Evolutionary conservation across 2,888 invertebrate species (phyloP), one percentile per base, ranked within the genome.

Genomic region (Ceraclea dissimilis): DNA sequence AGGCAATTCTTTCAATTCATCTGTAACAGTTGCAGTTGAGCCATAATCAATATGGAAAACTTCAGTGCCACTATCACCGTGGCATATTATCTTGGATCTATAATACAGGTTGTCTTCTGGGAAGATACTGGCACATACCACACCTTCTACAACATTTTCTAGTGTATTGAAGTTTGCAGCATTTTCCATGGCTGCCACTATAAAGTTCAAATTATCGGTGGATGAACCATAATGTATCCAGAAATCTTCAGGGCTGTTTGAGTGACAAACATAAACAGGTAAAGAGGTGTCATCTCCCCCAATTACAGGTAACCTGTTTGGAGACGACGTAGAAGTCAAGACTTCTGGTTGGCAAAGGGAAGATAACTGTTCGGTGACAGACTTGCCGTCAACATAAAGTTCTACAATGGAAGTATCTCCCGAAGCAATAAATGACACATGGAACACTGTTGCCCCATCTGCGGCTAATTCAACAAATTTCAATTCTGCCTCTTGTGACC

Each of bases 31-130:
- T 6, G 84, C 80, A 48, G 83, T 81, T 65, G 85, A 86, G 1
- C 87, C 87, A 64, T 83, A 86, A 69, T 87, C 87, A 18, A 86
- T 77, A 63, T 84, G 86, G 55, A 81, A 71, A 1, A 86, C 83
- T 64, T 80, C 80, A 52, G 77, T 74, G 8, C 77, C 76, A 0
- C 70, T 68, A 17, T 80, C 81, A 44, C 77, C 77, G 56, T 80
- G 78, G 49, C 83, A 82, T 13, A 84, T 66, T 51, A 86, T 75
- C 52, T 78, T 77, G 0, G 82, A 84, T 61, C 87, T 73, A 65
- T 86, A 87, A 84, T 85, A 86, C 62, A 76, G 75, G 46, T 79
- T 77, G 62, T 86, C 85, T 44, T 84, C 84, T 0, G 79, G 71
- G 71, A 81, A 86, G 59, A 82, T 78, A 1, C 85, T 85, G 0